Evolutionary conservation across 2,797 vertebrate genomes (phyloP).

Genomic region (Champsocephalus esox): DNA sequence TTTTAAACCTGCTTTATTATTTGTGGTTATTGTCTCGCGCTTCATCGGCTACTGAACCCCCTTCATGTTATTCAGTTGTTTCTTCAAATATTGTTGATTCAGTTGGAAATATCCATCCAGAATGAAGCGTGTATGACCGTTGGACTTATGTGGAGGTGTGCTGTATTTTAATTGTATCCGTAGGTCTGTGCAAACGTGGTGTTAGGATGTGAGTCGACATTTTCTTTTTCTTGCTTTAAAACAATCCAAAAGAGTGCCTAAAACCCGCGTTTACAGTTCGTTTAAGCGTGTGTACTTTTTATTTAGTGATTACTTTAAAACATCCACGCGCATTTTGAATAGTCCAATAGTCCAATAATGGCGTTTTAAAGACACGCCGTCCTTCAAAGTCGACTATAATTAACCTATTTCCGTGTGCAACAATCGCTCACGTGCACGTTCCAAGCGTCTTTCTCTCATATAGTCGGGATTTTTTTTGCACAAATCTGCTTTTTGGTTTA

Average conservation of each 20-base stretch:
- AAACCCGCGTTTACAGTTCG: background rate
- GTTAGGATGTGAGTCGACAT: background rate
- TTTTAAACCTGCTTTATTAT: background rate
- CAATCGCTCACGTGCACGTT: constrained; percentile 6
- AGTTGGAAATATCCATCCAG: background rate
- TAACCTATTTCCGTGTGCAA: background rate
- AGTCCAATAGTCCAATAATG: background rate
- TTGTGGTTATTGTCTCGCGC: constrained; percentile 17
- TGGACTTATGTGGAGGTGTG: background rate
- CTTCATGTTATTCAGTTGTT: constrained; percentile 5
- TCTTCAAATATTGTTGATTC: constrained; percentile 2
- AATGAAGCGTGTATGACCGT: background rate
- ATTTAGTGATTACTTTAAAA: constrained; percentile 10
- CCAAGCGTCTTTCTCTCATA: constrained; percentile 3
- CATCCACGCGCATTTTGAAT: background rate
- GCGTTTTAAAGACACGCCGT: background rate
- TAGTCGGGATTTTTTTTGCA: background rate
- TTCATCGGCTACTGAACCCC: background rate
- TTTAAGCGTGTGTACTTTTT: background rate
- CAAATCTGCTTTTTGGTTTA: background rate
- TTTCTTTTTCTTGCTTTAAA: constrained; percentile 28
- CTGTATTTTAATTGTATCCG: background rate
- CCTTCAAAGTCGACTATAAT: background rate
- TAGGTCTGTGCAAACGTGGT: background rate
- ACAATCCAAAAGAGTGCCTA: background rate